These are phyloP conservation scores for Pristionchus pacificus DNA, from an alignment of 1,140 invertebrate species.

Conservation along the genomic window DNA sequence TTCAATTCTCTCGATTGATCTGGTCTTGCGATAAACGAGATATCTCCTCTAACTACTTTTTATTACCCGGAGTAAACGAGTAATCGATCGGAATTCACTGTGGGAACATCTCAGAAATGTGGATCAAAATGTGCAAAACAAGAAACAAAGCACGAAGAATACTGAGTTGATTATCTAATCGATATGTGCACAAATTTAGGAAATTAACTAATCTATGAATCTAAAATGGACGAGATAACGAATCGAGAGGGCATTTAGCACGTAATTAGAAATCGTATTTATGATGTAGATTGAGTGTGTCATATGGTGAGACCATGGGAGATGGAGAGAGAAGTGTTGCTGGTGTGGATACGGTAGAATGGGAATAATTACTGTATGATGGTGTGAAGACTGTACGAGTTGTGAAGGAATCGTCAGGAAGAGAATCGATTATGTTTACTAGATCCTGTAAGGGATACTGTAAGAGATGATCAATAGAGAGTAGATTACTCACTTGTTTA, in stretches of 20 bases:
- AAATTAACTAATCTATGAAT: no score
- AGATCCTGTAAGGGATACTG: background rate
- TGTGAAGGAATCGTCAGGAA: constrained; percentile 2
- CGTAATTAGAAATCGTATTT: background rate
- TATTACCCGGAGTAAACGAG: no score
- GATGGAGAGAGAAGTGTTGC: constrained; percentile 7
- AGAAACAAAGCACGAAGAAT: no score
- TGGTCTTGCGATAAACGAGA: no score
- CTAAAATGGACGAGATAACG: background rate
- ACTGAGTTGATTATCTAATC: no score
- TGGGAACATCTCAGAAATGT: no score
- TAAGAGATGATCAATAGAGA: constrained; percentile 1
- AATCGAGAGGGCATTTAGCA: background rate
- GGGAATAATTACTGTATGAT: constrained; percentile 5
- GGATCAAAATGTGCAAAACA: no score
- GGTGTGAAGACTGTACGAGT: background rate
- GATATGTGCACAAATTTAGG: no score
- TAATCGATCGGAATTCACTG: no score
- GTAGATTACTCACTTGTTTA: constrained; percentile 43
- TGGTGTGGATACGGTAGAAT: constrained; percentile 1
- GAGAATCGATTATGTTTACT: background rate
- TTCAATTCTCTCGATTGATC: no score
- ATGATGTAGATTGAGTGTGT: background rate
- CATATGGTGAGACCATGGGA: constrained; percentile 5
- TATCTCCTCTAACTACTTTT: no score